phyloP scores from a whole-genome alignment of 2,797 vertebrate species.

The Sciaenops ocellatus region DNA sequence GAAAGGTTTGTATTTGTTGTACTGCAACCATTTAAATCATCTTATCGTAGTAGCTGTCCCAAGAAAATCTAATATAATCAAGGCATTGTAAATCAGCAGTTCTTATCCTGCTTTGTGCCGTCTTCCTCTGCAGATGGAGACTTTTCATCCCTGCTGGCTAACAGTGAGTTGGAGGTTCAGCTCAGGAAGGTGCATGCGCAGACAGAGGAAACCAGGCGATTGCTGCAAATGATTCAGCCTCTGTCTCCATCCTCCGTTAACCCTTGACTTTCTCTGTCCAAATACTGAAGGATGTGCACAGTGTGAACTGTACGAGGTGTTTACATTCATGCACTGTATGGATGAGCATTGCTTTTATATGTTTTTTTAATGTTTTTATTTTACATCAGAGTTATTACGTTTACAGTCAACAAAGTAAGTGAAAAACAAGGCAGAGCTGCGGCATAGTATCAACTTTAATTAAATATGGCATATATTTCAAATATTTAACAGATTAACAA shows the following conservation, averaged over 20 bases:
- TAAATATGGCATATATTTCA: slow-evolving; percentile 56
- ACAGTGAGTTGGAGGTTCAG: slow-evolving; percentile 63
- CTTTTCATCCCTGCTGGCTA: slow-evolving; percentile 52
- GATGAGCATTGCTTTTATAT: slow-evolving; percentile 1
- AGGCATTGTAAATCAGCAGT: not conserved
- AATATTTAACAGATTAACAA: slow-evolving; percentile 52
- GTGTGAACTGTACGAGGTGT: not conserved
- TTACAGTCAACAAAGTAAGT: slow-evolving; percentile 27
- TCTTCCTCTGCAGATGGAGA: slow-evolving; percentile 65
- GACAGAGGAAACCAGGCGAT: slow-evolving; percentile 68
- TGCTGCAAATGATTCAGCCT: slow-evolving; percentile 63
- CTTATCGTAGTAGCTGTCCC: not conserved
- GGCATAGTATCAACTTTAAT: slow-evolving; percentile 72
- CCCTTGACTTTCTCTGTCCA: slow-evolving; percentile 10
- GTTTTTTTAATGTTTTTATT: slow-evolving; percentile 27
- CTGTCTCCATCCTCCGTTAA: slow-evolving; percentile 37
- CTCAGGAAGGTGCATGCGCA: slow-evolving; percentile 58
- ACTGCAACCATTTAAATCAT: not conserved
- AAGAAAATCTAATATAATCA: not conserved
- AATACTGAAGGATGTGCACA: not conserved
- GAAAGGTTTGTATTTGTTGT: slow-evolving; percentile 62
- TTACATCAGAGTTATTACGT: slow-evolving; percentile 23
- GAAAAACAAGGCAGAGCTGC: slow-evolving; percentile 43
- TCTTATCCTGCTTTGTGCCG: slow-evolving; percentile 1
- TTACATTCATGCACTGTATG: slow-evolving; percentile 16